Conservation (phyloP, 2,797 vertebrate species). For the Eremophila alpestris region DNA sequence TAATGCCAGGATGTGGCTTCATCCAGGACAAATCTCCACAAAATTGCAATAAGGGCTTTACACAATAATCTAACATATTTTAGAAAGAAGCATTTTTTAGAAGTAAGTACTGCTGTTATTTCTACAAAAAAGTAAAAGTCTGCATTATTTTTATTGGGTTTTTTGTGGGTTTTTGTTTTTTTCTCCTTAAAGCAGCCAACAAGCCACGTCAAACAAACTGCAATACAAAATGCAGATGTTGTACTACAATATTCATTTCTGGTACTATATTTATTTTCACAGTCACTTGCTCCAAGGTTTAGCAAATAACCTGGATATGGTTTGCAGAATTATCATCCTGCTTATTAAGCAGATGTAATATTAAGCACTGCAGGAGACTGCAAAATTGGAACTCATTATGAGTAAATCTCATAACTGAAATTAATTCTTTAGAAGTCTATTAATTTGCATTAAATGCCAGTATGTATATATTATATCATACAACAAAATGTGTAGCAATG, state of each 20-base stretch:
- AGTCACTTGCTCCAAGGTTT: neutral
- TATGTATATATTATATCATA: neutral
- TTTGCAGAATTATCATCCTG: neutral
- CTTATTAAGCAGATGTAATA: slow-evolving; percentile 41
- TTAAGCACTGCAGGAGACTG: slow-evolving; percentile 20
- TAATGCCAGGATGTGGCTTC: neutral
- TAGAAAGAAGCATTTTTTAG: no score
- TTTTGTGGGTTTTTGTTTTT: neutral
- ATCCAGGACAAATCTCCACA: neutral
- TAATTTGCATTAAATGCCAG: slow-evolving; percentile 39
- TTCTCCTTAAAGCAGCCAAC: neutral
- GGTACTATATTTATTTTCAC: neutral
- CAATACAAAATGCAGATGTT: neutral
- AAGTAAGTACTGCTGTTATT: neutral
- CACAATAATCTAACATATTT: neutral
- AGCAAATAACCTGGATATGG: slow-evolving; percentile 13
- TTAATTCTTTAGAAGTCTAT: slow-evolving; percentile 24
- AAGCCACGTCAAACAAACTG: neutral
- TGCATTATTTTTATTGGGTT: neutral
- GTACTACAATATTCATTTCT: neutral
- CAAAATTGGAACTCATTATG: slow-evolving; percentile 40
- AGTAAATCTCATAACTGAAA: slow-evolving; percentile 33
- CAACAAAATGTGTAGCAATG: neutral
- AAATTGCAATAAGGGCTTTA: neutral
- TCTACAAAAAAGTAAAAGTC: neutral